Base-by-base conservation (phyloP, 1,140 invertebrate genomes). In the Popillia japonica region DNA sequence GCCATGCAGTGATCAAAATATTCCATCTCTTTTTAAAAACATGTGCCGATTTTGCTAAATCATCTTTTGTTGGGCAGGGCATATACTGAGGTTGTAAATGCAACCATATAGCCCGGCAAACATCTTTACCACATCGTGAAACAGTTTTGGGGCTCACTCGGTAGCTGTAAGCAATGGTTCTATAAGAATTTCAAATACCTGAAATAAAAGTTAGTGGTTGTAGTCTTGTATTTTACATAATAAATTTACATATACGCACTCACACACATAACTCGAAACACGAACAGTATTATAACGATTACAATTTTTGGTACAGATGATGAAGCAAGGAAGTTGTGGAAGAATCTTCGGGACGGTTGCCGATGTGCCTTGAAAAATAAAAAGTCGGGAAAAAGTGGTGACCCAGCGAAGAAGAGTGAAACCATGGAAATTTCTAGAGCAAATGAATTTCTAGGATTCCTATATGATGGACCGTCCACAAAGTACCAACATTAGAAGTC, bases 341-440 rank as follows among this genome's bases (percentile, higher is more conserved):
- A 72, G 11, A 2, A 72, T 72, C 64, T 72, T 23, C 64, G 64
- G 9, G 64, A 72, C 20, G 64, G 64, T 72, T 72, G 20, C 20
- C 64, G 64, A 72, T 23, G 64, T 20, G 64, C 64, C n/a, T 17
- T 48, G 6, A 48, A 48, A 48, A 48, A 48, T 48, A 48, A 75
- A 75, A 78, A 42, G 42, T 11, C 55, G n/a, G 23, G 17, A 20
- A 41, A 17, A 41, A 78, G 55, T 74, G 72, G 77, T 78, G 77
- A 44, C 41, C 42, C 68, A 59, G 72, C 40, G 20, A 72, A 64
- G 22, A 42, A 44, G 40, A 44, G 44, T 78, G 11, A 75, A 78
- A 48, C 14, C 41, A 78, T 78, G 77, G 40, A 40, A 72, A 11
- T 78, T 75, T 75, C 77, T 74, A 59, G 72, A 78, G 14, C n/a